phyloP scores from a whole-genome alignment of 2,113 vertebrate species.

The Solenodon paradoxus region DNA sequence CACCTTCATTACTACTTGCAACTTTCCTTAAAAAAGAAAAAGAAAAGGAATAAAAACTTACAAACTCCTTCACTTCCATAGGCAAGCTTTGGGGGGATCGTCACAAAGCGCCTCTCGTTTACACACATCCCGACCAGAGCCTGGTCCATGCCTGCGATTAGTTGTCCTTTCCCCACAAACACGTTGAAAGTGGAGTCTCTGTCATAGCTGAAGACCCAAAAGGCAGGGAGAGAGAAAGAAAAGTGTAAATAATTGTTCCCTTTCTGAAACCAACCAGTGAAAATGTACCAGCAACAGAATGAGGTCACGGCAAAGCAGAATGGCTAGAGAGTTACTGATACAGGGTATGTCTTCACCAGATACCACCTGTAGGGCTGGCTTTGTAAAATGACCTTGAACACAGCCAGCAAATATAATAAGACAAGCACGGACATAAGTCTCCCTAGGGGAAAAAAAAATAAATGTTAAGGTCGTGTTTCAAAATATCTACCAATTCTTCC shows the following conservation, averaged over 20 bases:
- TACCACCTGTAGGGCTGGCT: too few species aligned
- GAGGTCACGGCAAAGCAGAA: background rate
- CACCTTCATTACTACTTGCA: too few species aligned
- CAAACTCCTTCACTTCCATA: conserved; percentile 92
- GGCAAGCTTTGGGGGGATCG: conserved; percentile 92
- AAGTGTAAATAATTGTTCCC: background rate
- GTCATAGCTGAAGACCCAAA: conserved; percentile 89
- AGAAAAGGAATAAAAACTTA: conserved; percentile 83
- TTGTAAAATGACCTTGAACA: background rate
- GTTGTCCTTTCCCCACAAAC: conserved; percentile 93
- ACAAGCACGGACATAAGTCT: background rate
- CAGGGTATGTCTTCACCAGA: background rate
- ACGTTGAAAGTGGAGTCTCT: conserved; percentile 95
- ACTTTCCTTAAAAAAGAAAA: too few species aligned
- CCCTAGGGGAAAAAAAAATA: background rate
- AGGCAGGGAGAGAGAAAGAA: background rate
- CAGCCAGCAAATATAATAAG: background rate
- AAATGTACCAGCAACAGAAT: background rate
- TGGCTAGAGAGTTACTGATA: background rate
- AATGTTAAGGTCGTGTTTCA: background rate
- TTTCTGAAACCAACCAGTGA: background rate
- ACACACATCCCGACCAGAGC: conserved; percentile 97
- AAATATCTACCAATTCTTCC: background rate
- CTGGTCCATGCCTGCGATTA: conserved; percentile 97
- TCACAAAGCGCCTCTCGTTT: conserved; percentile 93